phyloP scores from a whole-genome alignment of 37 sponge, comb jelly and placozoan genomes.

The Halichondria panicea region DNA sequence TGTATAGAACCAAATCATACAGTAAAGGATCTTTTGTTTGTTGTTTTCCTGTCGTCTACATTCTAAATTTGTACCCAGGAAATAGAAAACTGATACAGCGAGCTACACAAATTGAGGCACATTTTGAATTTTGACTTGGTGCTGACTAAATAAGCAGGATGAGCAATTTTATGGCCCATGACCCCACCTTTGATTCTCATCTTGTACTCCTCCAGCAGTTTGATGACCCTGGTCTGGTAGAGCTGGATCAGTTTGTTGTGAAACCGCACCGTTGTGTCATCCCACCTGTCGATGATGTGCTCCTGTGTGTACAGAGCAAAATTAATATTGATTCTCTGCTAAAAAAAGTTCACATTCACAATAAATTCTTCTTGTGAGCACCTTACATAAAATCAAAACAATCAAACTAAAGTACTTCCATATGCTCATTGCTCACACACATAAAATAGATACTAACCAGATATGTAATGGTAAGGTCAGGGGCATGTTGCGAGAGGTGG shows the following conservation, averaged over 20 bases:
- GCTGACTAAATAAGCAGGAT: too few species aligned
- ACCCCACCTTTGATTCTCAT: not conserved
- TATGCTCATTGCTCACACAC: not conserved
- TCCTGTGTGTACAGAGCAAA: slow-evolving; percentile 38
- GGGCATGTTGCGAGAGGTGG: slow-evolving; percentile 45
- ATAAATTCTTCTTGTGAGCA: not conserved
- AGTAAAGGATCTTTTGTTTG: too few species aligned
- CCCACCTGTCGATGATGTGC: slow-evolving; percentile 66
- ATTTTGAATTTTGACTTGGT: too few species aligned
- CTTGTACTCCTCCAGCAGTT: slow-evolving; percentile 26
- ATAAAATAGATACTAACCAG: slow-evolving; percentile 53
- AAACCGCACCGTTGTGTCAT: slow-evolving; percentile 45
- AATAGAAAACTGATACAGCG: too few species aligned
- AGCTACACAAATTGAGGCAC: too few species aligned
- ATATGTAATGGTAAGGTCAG: slow-evolving; percentile 55
- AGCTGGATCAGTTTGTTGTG: slow-evolving; percentile 72
- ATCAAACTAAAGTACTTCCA: not conserved
- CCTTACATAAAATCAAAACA: not conserved
- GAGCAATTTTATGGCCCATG: not conserved
- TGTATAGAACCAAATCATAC: too few species aligned
- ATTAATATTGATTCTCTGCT: not conserved
- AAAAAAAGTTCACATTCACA: not conserved
- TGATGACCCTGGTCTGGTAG: slow-evolving; percentile 32
- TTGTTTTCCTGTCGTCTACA: too few species aligned
- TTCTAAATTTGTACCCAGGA: too few species aligned